Evolutionary conservation across 2,113 vertebrate genomes (phyloP).

Genomic region (Colaptes auratus): DNA sequence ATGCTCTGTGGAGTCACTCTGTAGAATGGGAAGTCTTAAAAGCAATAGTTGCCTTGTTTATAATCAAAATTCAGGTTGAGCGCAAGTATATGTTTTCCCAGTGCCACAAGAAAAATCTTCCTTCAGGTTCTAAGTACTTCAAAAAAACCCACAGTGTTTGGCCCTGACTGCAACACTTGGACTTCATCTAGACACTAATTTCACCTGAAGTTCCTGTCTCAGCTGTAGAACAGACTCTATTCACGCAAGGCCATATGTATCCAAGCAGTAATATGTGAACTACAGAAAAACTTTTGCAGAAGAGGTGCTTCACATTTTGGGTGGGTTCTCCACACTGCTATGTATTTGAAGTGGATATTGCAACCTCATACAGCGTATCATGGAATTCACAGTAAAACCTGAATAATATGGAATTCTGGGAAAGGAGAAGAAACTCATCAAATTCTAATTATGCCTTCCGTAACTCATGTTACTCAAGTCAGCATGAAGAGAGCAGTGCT

Average conservation of each 20-base stretch:
- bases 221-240: not conserved
- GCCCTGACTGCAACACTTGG: not conserved
- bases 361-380: not conserved
- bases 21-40: not conserved
- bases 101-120: not conserved
- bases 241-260: not conserved
- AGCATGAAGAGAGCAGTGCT: constrained; percentile 22
- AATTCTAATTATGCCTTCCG: constrained; percentile 24
- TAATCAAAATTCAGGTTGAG: not conserved
- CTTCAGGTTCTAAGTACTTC: not conserved
- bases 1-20: not conserved
- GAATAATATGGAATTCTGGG: not conserved
- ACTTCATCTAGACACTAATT: not conserved
- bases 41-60: not conserved
- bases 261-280: accelerated
- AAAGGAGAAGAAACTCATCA: not conserved
- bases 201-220: not conserved
- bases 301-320: not conserved
- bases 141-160: not conserved
- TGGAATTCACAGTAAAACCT: not conserved
- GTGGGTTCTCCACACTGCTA: not conserved
- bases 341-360: accelerated
- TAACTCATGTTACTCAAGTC: constrained; percentile 18
- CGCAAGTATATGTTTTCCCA: not conserved
- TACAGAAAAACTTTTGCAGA: not conserved